Evolutionary conservation across 2,888 invertebrate genomes (phyloP).

Genomic region (Nephrotoma appendiculata): DNA sequence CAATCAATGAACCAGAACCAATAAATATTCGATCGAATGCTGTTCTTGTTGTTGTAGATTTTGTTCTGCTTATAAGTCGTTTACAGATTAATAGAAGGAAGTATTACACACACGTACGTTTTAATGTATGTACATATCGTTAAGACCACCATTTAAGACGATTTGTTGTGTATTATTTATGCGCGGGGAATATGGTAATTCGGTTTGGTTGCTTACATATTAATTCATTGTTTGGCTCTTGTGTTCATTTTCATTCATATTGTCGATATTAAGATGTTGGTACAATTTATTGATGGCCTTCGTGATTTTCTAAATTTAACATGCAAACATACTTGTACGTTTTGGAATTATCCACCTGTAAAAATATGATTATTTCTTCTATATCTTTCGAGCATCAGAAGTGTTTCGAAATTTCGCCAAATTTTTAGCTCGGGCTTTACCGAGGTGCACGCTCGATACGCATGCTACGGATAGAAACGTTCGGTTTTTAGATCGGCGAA

Average conservation of each 20-base stretch:
- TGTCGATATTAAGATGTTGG: not conserved
- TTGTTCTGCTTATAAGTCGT: not conserved
- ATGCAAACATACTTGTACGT: no score
- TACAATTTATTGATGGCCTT: not conserved
- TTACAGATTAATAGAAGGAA: not conserved
- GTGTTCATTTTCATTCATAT: not conserved
- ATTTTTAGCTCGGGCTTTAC: no score
- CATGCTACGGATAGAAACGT: no score
- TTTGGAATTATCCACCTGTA: no score
- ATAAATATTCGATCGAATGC: not conserved
- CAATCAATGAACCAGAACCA: not conserved
- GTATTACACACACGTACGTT: not conserved
- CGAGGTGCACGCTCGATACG: no score
- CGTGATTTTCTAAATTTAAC: not conserved
- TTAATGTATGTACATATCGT: not conserved
- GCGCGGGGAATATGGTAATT: not conserved
- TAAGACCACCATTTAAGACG: not conserved
- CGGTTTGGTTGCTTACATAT: not conserved
- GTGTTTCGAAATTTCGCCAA: no score
- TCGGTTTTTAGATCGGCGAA: no score
- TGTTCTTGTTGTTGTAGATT: not conserved
- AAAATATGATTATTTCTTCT: no score
- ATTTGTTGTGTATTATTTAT: not conserved
- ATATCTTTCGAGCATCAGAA: no score
- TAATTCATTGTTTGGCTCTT: not conserved